A percentile compares a stretch with the other conserved stretches of the same genome.
These are phyloP conservation scores for Paradisaea rubra DNA, from an alignment of 2,113 vertebrate species.

Conservation along the genomic window DNA sequence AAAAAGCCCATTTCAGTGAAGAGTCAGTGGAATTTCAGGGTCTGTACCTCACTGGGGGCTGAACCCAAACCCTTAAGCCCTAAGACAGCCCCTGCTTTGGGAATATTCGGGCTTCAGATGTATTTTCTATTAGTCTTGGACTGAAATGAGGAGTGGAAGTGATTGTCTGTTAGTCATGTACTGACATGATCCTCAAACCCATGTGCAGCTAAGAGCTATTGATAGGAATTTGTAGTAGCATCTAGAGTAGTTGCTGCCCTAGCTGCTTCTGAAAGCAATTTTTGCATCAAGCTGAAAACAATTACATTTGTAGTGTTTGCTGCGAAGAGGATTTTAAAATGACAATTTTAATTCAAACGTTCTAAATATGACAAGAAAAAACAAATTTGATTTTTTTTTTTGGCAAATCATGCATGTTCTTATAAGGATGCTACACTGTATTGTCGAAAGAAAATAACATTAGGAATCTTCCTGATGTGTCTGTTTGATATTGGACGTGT, in stretches of 20 bases:
- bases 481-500: neutral
- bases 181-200: neutral
- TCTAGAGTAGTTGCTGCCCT: neutral
- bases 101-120: neutral
- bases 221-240: neutral
- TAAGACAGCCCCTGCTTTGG: neutral
- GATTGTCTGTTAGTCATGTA: neutral
- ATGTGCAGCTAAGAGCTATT: neutral
- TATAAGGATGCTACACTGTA: neutral
- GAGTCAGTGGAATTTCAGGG: neutral
- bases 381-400: neutral
- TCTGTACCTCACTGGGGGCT: neutral
- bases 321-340: neutral
- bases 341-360: neutral
- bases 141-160: neutral
- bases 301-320: neutral
- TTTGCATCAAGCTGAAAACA: neutral
- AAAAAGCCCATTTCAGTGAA: neutral
- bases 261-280: neutral
- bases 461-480: neutral
- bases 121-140: neutral
- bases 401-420: neutral
- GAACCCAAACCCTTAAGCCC: neutral
- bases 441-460: neutral
- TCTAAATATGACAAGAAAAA: neutral